These are phyloP conservation scores for Ptiloglossa arizonensis DNA, from an alignment of 1,140 invertebrate species.

Conservation along the genomic window DNA sequence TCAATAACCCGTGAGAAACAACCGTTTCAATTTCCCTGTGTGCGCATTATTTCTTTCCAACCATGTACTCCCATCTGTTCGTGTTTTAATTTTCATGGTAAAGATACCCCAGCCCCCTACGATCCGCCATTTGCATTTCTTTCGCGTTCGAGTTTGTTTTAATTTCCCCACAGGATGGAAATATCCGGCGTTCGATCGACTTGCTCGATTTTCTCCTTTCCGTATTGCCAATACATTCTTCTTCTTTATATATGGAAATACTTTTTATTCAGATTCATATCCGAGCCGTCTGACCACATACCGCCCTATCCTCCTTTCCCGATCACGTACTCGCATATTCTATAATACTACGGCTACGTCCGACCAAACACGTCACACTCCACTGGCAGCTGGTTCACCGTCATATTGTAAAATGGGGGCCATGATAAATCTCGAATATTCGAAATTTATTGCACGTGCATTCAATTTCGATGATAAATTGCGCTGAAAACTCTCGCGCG, in stretches of 20 bases:
- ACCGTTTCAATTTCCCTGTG: neutral
- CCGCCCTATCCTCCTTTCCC: neutral
- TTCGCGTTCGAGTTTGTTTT: no score
- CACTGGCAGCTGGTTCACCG: neutral
- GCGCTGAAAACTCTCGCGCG: neutral
- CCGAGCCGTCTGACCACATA: neutral
- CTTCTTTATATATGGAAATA: neutral
- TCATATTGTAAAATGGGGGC: neutral
- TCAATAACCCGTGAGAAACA: neutral
- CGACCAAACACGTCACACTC: neutral
- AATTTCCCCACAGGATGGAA: no score
- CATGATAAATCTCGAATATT: neutral
- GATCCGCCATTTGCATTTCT: no score
- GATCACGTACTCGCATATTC: no score
- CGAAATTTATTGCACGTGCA: neutral
- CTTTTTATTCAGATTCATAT: neutral
- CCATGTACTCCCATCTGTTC: no score
- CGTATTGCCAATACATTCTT: neutral
- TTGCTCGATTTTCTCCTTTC: neutral
- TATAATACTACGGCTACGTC: neutral
- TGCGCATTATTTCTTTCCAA: neutral
- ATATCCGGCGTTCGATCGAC: no score
- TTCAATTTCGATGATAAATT: neutral
- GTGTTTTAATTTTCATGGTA: no score
- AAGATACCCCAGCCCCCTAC: no score